phyloP scores from a whole-genome alignment of 2,888 invertebrate species.

The Drosophila barbarae region DNA sequence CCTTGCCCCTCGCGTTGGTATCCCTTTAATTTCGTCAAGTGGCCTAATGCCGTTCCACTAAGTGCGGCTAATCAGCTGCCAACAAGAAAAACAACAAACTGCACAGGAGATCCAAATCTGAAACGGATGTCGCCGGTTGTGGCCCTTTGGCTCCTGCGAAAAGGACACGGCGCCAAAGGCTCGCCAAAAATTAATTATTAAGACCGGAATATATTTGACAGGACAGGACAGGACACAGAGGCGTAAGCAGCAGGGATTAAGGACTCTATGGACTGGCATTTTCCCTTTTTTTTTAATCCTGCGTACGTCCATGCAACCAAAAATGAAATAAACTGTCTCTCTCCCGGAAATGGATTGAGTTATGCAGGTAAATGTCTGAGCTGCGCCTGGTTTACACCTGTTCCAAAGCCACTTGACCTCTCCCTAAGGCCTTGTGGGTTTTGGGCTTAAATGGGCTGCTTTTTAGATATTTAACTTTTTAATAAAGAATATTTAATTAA shows the following conservation, averaged over 20 bases:
- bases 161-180: conserved; percentile 28
- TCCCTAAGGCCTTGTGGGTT: neutral
- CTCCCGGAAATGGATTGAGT: neutral
- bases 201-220: conserved; percentile 24
- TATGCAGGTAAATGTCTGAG: conserved; percentile 14
- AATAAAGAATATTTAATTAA: neutral
- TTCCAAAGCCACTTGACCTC: conserved; percentile 8
- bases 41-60: conserved; percentile 71
- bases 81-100: conserved; percentile 26
- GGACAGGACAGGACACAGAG: neutral
- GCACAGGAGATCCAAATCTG: conserved; percentile 58
- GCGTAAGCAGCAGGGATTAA: neutral
- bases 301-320: neutral
- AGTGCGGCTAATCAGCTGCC: conserved; percentile 70
- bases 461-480: neutral
- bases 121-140: conserved; percentile 65
- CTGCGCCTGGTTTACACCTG: conserved; percentile 13
- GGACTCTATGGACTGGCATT: neutral
- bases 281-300: neutral
- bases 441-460: neutral
- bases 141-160: conserved; percentile 33
- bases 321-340: conserved; percentile 30
- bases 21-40: conserved; percentile 70
- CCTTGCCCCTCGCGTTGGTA: conserved; percentile 6
- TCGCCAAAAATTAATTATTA: conserved; percentile 44